Evolutionary conservation across 2,797 vertebrate species (phyloP), one percentile per base, ranked within the genome.

Genomic region (Lacerta viridis): DNA sequence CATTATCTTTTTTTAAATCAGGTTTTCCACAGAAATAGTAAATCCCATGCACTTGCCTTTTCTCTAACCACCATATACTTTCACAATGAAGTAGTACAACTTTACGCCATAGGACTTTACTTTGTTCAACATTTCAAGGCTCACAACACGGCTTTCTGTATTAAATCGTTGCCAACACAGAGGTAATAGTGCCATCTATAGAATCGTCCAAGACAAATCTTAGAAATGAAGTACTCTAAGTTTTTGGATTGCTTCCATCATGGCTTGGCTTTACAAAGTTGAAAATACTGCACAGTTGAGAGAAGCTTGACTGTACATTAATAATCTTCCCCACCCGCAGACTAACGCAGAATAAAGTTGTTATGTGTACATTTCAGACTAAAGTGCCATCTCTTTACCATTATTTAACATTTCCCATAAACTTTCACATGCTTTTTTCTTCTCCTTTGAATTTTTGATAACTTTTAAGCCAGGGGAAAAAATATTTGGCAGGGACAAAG

Each of bases 401-500:
- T 69, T 83, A 85, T 27, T 25, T 64, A 91, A 92, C 39, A 64
- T 39, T 90, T 94, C 90, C 66, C 80, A 85, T 91, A 87, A 41
- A 27, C 88, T 86, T 91, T 89, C 92, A 89, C 15, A 2, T 1
- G 50, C 7, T 82, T 76, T 85, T 61, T 84, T 79, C 76, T 46
- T 68, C 72, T 0, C 88, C 87, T 87, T 89, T 86, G 90, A 89
- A 85, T 88, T 92, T 75, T 80, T 88, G 85, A 88, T 80, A 83
- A 89, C 85, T 84, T 89, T 87, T 25, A 91, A 84, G 81, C 93
- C 89, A 93, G 93, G 50, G 13, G 83, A 93, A 33, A 86, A 61
- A 68, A 69, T 64, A 94, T 88, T 94, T 97, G 96, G 96, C 93
- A 95, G 89, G 84, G 87, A 87, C 87, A 61, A 86, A 90, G 82